phyloP scores from a whole-genome alignment of 2,113 vertebrate genomes.

The Callaeas wilsoni region DNA sequence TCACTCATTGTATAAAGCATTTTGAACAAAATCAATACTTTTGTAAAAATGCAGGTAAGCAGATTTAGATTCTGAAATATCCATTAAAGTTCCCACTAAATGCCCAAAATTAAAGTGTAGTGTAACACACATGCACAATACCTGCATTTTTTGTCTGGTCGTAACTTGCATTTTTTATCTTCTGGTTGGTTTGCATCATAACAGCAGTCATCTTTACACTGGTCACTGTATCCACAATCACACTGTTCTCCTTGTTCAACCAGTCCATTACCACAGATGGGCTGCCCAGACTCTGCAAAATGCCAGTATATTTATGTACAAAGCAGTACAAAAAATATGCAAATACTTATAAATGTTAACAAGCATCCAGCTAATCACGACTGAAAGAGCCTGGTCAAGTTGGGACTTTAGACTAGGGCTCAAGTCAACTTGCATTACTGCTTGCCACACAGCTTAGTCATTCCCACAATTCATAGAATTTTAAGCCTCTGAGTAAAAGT shows the following conservation, averaged over 20 bases:
- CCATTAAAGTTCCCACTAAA: background rate
- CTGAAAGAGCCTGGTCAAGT: background rate
- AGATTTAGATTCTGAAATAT: background rate
- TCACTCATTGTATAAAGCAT: background rate
- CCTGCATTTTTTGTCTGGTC: conserved; percentile 84
- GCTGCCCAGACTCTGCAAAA: conserved; percentile 91
- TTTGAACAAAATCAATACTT: background rate
- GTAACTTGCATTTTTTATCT: conserved; percentile 85
- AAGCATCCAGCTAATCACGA: background rate
- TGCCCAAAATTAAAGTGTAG: background rate
- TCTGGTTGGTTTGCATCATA: conserved; percentile 82
- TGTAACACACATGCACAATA: conserved; percentile 18
- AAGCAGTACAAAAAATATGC: background rate
- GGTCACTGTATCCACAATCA: conserved; percentile 94
- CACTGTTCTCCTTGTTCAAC: conserved; percentile 91
- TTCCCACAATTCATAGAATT: background rate
- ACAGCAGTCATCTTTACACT: conserved; percentile 91
- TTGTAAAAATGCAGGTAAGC: background rate
- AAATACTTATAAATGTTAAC: background rate
- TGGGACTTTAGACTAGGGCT: background rate
- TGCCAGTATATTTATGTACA: background rate
- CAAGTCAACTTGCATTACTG: background rate
- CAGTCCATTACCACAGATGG: conserved; percentile 95
- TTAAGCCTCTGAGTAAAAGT: background rate
- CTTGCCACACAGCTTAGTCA: background rate